These are phyloP conservation scores for Scopus umbretta DNA, from an alignment of 2,113 vertebrate genomes.

Conservation along the genomic window DNA sequence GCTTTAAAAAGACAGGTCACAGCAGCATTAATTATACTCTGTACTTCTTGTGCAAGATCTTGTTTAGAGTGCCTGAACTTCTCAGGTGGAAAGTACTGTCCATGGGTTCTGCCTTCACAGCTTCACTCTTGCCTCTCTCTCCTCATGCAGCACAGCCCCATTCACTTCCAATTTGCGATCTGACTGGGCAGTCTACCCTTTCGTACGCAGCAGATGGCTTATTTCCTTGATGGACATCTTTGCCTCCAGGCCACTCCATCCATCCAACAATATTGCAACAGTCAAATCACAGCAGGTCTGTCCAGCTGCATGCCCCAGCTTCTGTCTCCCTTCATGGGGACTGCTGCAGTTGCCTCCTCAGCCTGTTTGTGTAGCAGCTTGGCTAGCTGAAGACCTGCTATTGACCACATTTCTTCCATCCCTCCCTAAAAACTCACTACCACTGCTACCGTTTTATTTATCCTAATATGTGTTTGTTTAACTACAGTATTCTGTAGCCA, in stretches of 20 bases:
- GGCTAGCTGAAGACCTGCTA: not conserved
- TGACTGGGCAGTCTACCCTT: not conserved
- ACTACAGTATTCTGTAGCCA: not conserved
- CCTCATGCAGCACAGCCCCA: not conserved
- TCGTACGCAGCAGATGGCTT: not conserved
- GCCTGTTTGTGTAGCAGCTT: not conserved
- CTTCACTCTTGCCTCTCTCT: not conserved
- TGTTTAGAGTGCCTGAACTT: not conserved
- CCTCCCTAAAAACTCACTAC: not conserved
- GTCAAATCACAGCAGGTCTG: not conserved
- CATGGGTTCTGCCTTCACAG: not conserved
- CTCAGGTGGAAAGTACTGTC: not conserved
- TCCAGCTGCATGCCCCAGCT: not conserved
- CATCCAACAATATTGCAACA: not conserved
- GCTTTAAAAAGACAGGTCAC: not conserved
- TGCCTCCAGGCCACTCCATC: not conserved
- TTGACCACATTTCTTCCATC: not conserved
- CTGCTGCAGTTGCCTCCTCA: not conserved
- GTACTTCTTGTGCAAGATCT: not conserved
- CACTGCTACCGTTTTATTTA: not conserved
- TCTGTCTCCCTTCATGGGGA: not conserved
- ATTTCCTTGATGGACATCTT: not conserved
- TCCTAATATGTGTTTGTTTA: not conserved
- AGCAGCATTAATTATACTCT: not conserved
- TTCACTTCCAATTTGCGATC: not conserved